phyloP scores from a whole-genome alignment of 2,113 vertebrate species.

The Mirza zaza region DNA sequence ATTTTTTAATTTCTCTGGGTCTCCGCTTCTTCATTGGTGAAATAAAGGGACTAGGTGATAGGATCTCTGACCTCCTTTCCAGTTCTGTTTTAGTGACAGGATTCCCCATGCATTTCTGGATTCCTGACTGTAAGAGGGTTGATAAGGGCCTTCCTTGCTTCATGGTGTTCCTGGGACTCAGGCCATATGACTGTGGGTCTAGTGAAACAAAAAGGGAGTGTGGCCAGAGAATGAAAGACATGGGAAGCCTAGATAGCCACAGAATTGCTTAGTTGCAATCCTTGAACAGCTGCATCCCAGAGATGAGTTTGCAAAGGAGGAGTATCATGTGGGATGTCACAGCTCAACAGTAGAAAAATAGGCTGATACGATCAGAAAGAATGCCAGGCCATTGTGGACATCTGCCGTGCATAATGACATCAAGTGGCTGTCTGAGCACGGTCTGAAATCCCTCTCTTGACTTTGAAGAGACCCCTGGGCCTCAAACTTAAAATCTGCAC shows the following conservation, averaged over 20 bases:
- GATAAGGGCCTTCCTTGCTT: neutral
- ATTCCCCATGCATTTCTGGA: neutral
- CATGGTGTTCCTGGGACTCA: neutral
- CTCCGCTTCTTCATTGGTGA: neutral
- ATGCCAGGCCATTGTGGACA: slow-evolving; percentile 60
- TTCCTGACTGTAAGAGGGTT: neutral
- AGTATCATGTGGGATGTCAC: slow-evolving; percentile 25
- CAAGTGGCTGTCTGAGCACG: slow-evolving; percentile 11
- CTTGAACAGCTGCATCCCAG: slow-evolving; percentile 28
- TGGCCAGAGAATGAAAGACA: neutral
- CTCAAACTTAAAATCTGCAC: slow-evolving; percentile 49
- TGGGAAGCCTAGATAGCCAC: neutral
- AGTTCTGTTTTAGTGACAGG: neutral
- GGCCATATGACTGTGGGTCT: neutral
- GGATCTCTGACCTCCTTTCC: neutral
- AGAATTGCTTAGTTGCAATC: slow-evolving; percentile 51
- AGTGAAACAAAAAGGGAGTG: neutral
- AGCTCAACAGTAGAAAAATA: slow-evolving; percentile 52
- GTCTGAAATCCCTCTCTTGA: slow-evolving; percentile 24
- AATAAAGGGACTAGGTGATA: neutral
- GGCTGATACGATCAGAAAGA: slow-evolving; percentile 67
- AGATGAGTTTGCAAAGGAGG: slow-evolving; percentile 61
- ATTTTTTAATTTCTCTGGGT: neutral
- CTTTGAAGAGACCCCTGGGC: slow-evolving; percentile 65
- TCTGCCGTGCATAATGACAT: slow-evolving; percentile 51